A percentile compares a stretch with the other conserved stretches of the same genome.
Evolutionary conservation across 2,888 invertebrate species (phyloP).

Genomic region (Drosophila neotestacea): DNA sequence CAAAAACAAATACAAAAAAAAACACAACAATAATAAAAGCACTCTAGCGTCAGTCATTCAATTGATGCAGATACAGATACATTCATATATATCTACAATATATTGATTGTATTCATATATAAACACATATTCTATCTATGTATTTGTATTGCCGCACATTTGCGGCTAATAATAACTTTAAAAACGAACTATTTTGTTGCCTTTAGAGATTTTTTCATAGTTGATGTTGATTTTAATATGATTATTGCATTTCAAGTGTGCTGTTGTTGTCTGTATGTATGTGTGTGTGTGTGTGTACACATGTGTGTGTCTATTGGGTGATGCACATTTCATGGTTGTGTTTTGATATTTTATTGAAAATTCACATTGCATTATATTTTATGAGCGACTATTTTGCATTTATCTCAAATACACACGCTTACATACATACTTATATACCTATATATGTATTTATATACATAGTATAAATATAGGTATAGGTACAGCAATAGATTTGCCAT

Average conservation of each 20-base stretch:
- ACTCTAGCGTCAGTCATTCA: slow-evolving; percentile 51
- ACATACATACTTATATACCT: background rate
- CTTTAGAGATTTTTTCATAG: slow-evolving; percentile 70
- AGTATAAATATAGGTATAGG: background rate
- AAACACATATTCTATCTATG: slow-evolving; percentile 17
- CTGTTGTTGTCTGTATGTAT: slow-evolving; percentile 24
- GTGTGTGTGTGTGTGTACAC: slow-evolving; percentile 14
- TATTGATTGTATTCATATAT: slow-evolving; percentile 1
- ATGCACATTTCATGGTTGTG: slow-evolving; percentile 47
- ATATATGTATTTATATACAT: slow-evolving; percentile 16
- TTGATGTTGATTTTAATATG: slow-evolving; percentile 78
- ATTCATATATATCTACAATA: slow-evolving; percentile 8
- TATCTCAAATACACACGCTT: slow-evolving; percentile 15
- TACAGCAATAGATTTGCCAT: slow-evolving; percentile 72
- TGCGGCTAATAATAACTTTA: slow-evolving; percentile 82
- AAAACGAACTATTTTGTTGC: slow-evolving; percentile 82
- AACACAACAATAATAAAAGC: slow-evolving; percentile 23
- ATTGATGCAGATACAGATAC: slow-evolving; percentile 39
- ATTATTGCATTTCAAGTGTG: slow-evolving; percentile 80
- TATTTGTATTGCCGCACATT: slow-evolving; percentile 70
- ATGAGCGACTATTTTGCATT: slow-evolving; percentile 38
- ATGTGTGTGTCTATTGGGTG: slow-evolving; percentile 43
- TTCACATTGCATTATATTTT: slow-evolving; percentile 56
- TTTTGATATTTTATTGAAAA: slow-evolving; percentile 64
- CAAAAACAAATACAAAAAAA: slow-evolving; percentile 13